Conservation (phyloP, 2,888 invertebrate species). For the Tetranychus truncatus region DNA sequence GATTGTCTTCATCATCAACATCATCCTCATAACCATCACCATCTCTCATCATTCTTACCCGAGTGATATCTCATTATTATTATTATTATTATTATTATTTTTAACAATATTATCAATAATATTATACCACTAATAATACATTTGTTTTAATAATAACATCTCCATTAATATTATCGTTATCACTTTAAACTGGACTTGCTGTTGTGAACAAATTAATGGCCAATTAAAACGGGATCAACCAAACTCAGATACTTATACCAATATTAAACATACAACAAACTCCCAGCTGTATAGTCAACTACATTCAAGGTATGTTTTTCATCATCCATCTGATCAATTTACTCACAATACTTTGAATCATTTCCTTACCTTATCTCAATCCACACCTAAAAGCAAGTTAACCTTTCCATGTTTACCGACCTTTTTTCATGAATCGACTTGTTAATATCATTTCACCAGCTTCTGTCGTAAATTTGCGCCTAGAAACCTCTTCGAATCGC, state of each 20-base stretch:
- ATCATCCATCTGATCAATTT: not conserved
- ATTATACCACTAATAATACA: too few species aligned
- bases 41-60: not conserved
- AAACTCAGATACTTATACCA: not conserved
- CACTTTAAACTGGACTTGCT: too few species aligned
- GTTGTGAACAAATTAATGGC: not conserved
- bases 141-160: too few species aligned
- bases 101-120: too few species aligned
- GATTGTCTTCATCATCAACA: not conserved
- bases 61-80: not conserved
- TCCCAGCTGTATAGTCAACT: not conserved
- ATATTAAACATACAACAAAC: not conserved
- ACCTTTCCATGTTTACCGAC: not conserved
- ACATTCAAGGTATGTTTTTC: not conserved
- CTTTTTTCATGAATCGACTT: not conserved
- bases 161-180: too few species aligned
- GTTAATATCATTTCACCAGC: not conserved
- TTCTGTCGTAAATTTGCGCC: too few species aligned
- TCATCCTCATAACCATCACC: not conserved
- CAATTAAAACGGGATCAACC: not conserved
- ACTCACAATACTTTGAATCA: not conserved
- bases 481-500: too few species aligned
- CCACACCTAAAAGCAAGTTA: not conserved
- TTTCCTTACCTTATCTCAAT: not conserved
- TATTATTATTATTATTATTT: too few species aligned